Evolutionary conservation across 2,797 vertebrate species (phyloP).

Genomic region (Ceyx erithaca): DNA sequence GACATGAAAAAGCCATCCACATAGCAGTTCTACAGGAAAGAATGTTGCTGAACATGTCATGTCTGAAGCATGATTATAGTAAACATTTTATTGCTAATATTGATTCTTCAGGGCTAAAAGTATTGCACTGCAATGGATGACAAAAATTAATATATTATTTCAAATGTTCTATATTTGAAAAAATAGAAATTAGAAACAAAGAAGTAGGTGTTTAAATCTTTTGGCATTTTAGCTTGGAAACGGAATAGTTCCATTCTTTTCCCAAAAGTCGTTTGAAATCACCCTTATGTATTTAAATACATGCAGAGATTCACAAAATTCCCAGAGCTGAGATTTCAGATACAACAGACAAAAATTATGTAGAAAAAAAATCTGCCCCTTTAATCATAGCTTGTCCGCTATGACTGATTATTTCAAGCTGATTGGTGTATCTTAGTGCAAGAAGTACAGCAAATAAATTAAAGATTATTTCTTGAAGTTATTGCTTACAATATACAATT

Average conservation of each 20-base stretch:
- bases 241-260: background rate
- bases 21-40: background rate
- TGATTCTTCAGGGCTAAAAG: background rate
- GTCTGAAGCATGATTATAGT: background rate
- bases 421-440: background rate
- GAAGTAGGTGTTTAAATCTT: background rate
- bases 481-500: background rate
- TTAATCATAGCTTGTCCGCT: background rate
- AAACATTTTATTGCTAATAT: background rate
- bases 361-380: background rate
- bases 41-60: background rate
- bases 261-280: background rate
- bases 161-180: background rate
- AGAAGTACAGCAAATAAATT: background rate
- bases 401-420: background rate
- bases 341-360: background rate
- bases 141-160: background rate
- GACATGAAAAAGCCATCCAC: background rate
- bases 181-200: background rate
- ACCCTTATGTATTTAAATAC: background rate
- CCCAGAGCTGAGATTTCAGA: background rate
- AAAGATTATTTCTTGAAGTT: background rate
- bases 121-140: background rate
- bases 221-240: background rate
- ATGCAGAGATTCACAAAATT: background rate